phyloP scores from a whole-genome alignment of 2,113 vertebrate species.

The Oceanodroma tethys region DNA sequence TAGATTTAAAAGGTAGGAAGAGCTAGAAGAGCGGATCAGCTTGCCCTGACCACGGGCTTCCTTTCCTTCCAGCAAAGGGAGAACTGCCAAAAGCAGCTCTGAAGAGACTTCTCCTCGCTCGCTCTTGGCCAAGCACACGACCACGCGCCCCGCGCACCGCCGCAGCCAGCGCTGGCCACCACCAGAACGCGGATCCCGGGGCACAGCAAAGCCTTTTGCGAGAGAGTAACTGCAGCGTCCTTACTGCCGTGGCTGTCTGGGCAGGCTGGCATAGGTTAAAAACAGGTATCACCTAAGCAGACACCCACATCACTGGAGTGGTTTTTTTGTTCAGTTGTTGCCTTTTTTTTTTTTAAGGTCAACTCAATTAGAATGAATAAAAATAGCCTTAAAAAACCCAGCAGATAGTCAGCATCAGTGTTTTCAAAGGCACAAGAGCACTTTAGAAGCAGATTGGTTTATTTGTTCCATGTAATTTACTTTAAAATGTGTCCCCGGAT shows the following conservation, averaged over 20 bases:
- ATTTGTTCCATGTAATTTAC: conserved; percentile 44
- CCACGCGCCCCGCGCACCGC: rapidly evolving
- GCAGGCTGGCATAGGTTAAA: background rate
- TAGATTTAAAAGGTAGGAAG: background rate
- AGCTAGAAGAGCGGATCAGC: background rate
- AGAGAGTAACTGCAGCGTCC: background rate
- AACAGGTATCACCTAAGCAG: background rate
- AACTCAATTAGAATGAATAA: background rate
- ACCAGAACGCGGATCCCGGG: background rate
- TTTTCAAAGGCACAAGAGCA: background rate
- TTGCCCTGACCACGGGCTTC: background rate
- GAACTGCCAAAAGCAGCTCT: background rate
- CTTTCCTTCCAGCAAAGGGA: background rate
- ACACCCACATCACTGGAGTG: background rate
- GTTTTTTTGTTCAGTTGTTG: background rate
- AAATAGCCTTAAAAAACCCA: background rate
- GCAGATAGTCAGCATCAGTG: background rate
- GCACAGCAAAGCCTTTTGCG: background rate
- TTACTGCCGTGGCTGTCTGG: rapidly evolving
- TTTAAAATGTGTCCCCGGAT: background rate
- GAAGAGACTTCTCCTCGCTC: background rate
- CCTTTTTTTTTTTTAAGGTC: background rate
- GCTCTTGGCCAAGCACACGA: rapidly evolving
- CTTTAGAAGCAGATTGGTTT: conserved; percentile 11
- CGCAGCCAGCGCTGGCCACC: background rate